phyloP scores from a whole-genome alignment of 2,113 vertebrate species.

The Pelecanus crispus region DNA sequence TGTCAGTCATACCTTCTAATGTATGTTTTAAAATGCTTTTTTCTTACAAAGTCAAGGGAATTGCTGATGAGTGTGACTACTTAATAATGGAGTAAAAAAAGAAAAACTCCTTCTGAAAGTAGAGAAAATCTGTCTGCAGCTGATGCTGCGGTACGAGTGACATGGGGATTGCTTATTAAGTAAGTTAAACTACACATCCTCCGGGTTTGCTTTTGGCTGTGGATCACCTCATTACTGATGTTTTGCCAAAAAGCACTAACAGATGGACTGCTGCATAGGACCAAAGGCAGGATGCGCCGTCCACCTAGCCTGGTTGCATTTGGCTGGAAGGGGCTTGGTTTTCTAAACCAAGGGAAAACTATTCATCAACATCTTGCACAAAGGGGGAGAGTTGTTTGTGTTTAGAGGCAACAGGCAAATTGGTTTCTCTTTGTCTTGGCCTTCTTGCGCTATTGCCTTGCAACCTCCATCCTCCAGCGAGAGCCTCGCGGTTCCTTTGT shows the following conservation, averaged over 20 bases:
- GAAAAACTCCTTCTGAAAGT: neutral
- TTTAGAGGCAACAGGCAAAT: conserved; percentile 2
- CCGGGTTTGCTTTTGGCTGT: neutral
- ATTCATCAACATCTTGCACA: neutral
- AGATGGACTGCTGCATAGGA: neutral
- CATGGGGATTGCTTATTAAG: neutral
- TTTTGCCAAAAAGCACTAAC: neutral
- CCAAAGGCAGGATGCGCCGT: neutral
- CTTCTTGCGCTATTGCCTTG: neutral
- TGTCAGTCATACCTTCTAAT: conserved; percentile 21
- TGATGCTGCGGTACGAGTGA: neutral
- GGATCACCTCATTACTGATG: neutral
- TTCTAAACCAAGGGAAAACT: neutral
- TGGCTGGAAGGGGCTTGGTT: neutral
- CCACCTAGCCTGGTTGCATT: neutral
- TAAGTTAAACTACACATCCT: neutral
- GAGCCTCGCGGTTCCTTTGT: conserved; percentile 1
- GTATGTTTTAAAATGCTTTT: conserved; percentile 15
- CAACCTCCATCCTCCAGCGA: neutral
- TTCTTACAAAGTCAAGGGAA: neutral
- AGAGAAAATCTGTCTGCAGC: neutral
- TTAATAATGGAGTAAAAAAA: neutral
- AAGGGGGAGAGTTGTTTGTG: neutral
- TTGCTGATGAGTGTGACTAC: neutral
- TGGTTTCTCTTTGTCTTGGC: conserved; percentile 23